Base-by-base conservation (phyloP, 2,113 vertebrate genomes). In the Pampusana beccarii region DNA sequence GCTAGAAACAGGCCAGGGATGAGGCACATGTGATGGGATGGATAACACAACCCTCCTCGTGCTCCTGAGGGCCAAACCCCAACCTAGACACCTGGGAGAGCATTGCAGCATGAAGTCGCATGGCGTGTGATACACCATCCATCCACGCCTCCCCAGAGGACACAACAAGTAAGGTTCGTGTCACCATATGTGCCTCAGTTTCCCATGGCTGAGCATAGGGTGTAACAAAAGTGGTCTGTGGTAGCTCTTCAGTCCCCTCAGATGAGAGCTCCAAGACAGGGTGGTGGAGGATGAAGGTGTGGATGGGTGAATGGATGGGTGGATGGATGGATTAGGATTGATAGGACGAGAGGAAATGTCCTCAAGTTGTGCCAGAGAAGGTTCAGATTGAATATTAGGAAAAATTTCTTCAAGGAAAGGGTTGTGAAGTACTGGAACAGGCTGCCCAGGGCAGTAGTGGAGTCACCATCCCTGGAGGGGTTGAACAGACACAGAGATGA, bases 1-100 rank as follows among this genome's bases (percentile, higher is more conserved):
- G 70, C 20, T 64, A 26, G 60, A 93, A 89, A 82, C 60, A 60
- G 85, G 84, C 82, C 75, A 81, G 18, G 18, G 29, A 50, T 46
- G 46, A 77, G 48, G 65, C 65, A 40, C 0, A 0, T 48, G 56
- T n/a, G 60, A n/a, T 0, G 0, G 44, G 31, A 33, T 31, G 80
- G 69, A 18, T 72, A 40, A 61, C 3, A 3, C 26, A 44, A 17
- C 38, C 16, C 23, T 95, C 29, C 16, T 50, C 14, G 7, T 3
- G 5, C 38, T 50, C n/a, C 57, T 44, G 50, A 58, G 56, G 34
- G 14, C 44, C 50, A 81, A 18, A 31, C 5, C 14, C 54, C 74
- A 31, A n/a, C 66, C 50, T 20, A 19, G 11, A 23, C 23, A 9
- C 10, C 3, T n/a, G 6, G 15, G 50, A 73, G 18, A 26, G 19